phyloP scores from a whole-genome alignment of 2,797 vertebrate species.

The Pitangus sulphuratus region DNA sequence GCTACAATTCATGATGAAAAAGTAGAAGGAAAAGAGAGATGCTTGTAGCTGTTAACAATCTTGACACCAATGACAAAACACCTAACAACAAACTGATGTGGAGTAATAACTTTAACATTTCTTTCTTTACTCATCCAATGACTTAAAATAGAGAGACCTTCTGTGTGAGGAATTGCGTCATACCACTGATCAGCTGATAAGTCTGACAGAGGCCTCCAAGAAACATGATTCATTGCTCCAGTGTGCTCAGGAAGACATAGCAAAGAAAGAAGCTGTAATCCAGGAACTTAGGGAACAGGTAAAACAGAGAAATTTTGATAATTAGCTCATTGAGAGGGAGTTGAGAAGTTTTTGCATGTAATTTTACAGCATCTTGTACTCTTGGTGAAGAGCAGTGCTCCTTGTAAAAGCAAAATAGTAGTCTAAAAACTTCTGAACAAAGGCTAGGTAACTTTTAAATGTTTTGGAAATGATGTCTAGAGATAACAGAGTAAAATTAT shows the following conservation, averaged over 20 bases:
- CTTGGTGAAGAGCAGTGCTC: neutral
- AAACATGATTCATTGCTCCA: conserved; percentile 85
- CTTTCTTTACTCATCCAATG: neutral
- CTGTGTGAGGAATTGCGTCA: conserved; percentile 89
- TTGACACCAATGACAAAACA: neutral
- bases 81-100: neutral
- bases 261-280: conserved; percentile 82
- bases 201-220: conserved; percentile 86
- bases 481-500: neutral
- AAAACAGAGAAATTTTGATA: neutral
- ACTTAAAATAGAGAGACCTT: conserved; percentile 83
- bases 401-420: neutral
- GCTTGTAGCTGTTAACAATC: neutral
- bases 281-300: conserved; percentile 86
- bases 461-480: neutral
- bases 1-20: neutral
- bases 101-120: neutral
- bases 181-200: conserved; percentile 87
- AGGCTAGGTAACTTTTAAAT: neutral
- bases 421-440: neutral
- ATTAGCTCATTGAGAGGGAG: neutral
- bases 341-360: neutral
- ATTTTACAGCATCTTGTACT: neutral
- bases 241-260: conserved; percentile 80
- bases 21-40: neutral